Evolutionary conservation across 2,113 vertebrate species (phyloP).

Genomic region (Sisor rabdophorus): DNA sequence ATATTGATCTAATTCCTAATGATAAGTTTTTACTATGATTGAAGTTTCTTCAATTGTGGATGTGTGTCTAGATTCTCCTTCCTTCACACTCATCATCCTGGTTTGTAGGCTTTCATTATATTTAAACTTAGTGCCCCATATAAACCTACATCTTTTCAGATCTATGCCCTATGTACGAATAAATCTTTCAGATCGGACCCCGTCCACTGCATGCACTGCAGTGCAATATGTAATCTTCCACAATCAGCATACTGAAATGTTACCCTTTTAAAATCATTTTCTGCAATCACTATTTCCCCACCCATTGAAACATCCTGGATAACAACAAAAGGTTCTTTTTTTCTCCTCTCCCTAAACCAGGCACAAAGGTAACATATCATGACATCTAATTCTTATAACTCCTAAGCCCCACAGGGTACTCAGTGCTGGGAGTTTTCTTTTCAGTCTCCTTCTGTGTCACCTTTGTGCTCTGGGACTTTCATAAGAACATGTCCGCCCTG

Average conservation of each 20-base stretch:
- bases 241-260: not conserved
- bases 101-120: not conserved
- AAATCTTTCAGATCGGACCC: not conserved
- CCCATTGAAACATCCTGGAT: not conserved
- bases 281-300: not conserved
- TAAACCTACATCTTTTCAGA: not conserved
- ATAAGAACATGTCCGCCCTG: constrained; percentile 32
- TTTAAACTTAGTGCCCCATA: not conserved
- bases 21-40: too few species aligned
- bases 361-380: constrained; percentile 38
- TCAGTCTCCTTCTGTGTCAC: constrained; percentile 28
- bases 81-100: not conserved
- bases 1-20: too few species aligned
- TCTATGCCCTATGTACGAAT: not conserved
- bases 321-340: not conserved
- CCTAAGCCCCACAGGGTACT: not conserved
- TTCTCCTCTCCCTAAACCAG: not conserved
- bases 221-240: not conserved
- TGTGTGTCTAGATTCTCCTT: too few species aligned
- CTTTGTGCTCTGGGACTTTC: constrained; percentile 27
- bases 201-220: not conserved
- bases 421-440: constrained; percentile 11
- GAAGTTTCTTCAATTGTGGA: too few species aligned
- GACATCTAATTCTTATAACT: constrained; percentile 24
- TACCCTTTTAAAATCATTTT: not conserved